A percentile compares a stretch with the other conserved stretches of the same genome.
Evolutionary conservation across 2,888 invertebrate species (phyloP).

Genomic region (Heliothis peltigera): DNA sequence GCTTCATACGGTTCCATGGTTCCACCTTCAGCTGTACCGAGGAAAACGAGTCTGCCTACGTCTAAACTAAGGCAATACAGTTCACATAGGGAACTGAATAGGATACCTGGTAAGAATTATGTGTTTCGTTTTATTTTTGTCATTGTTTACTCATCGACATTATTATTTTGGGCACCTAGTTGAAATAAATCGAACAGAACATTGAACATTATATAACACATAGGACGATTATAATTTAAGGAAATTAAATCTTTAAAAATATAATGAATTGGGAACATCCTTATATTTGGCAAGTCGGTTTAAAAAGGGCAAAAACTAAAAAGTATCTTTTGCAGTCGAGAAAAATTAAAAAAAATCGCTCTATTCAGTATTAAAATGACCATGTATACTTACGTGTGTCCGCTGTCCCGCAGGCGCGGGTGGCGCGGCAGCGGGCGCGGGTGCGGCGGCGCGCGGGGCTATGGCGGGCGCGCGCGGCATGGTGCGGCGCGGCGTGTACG

Average conservation of each 20-base stretch:
- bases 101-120: conserved; percentile 81
- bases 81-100: conserved; percentile 86
- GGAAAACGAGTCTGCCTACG: conserved; percentile 82
- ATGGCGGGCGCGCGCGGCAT: too few species aligned
- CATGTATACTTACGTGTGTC: not conserved
- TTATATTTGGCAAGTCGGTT: too few species aligned
- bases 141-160: conserved; percentile 1
- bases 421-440: conserved; percentile 18
- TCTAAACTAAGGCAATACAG: conserved; percentile 88
- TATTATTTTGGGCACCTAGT: not conserved
- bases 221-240: too few species aligned
- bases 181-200: too few species aligned
- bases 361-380: too few species aligned
- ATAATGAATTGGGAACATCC: too few species aligned
- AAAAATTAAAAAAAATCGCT: too few species aligned
- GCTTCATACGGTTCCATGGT: conserved; percentile 76
- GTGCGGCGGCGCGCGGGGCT: conserved; percentile 48
- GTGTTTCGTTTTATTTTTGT: conserved; percentile 18
- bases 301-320: too few species aligned
- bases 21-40: conserved; percentile 74
- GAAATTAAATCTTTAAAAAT: too few species aligned
- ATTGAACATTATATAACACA: too few species aligned
- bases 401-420: too few species aligned
- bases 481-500: conserved; percentile 81
- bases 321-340: too few species aligned